Evolutionary conservation across 1,140 invertebrate genomes (phyloP), one percentile per base, ranked within the genome.

Genomic region (Caenorhabditis latens): DNA sequence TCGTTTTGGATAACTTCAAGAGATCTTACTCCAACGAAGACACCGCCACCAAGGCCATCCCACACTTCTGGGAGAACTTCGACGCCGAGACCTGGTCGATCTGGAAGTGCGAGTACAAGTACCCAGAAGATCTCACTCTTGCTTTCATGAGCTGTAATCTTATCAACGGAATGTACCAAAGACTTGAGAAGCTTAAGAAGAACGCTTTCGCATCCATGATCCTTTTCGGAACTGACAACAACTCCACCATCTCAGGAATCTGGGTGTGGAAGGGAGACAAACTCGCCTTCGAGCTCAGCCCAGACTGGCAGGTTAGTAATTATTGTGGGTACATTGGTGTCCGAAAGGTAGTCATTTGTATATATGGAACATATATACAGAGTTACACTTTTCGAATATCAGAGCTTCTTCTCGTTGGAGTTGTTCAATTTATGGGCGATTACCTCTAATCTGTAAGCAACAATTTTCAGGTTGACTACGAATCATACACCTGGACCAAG

Each of bases 41-140:
- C 84, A 97, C 96, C 92, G 88, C 90, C 24, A 94, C 95, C 48
- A 95, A 96, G 91, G 98, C 98, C 57, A 95, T 99, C 91, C 96
- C 97, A 4, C 99, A 97, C 93, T 99, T 99, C 94, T 99, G 97
- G 96, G 95, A 98, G 91, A 97, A 99, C 93, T 99, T 99, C 94
- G 98, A 99, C 93, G 94, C 96, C 32, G 95, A 98, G 93, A 95
- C 98, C 93, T 98, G 98, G 93, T 99, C 97, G 71, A 97, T 99
- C 93, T 99, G 98, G 98, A 95, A 95, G 86, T 95, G 96, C 85
- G 96, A 98, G 94, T 99, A 99, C 94, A 98, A 98, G 93, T 99
- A 97, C 93, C 95, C 96, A 85, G 94, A 98, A 88, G 97, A 99
- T 93, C 94, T 99, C 11, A 94, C 95, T 89, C 96, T 97, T 93